Base-by-base conservation (phyloP, 2,888 invertebrate genomes). In the Dicyrtomina minuta region DNA sequence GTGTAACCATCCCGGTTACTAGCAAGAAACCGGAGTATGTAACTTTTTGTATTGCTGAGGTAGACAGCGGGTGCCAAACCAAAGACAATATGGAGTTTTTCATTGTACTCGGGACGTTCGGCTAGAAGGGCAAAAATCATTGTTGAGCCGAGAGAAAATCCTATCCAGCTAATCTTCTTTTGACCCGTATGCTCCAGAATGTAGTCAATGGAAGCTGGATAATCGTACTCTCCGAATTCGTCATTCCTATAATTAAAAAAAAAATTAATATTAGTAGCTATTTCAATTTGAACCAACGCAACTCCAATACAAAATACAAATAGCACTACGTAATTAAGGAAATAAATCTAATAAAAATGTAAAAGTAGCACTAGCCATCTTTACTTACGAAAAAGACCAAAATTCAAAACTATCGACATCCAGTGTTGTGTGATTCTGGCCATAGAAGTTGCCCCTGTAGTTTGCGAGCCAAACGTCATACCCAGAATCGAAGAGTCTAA, bases 391-490 rank as follows among this genome's bases (percentile, higher is more conserved):
- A 8, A 33, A 33, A 33, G 3, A 5, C 33, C 33, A 33, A 8
- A 33, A 33, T 33, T 33, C 4, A 5, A 8, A 8, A 8, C 8
- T 8, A 33, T 8, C 8, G 3, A 8, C 4, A 8, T 33, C 33
- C 3, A 5, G 8, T 5, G 33, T 33, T 5, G 33, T 5, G 33
- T 33, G 33, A 8, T 33, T 33, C 33, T 5, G 33, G 3, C 33
- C 33, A 33, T 33, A 33, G 33, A 5, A 33, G 33, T 33, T 33
- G 4, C 33, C 33, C 3, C 33, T 3, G 33, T 33, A 33, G 33
- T 33, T 33, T 33, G 33, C 55, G 1, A 55, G 26, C 55, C 55
- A 55, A 13, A 55, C 55, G 26, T 55, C 55, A 24, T 55, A 55
- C 2, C 55, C 26, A 8, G 24, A 22, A 24, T 8, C 26, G 15